phyloP scores from a whole-genome alignment of 2,797 vertebrate genomes.

The Myripristis jacobus region DNA sequence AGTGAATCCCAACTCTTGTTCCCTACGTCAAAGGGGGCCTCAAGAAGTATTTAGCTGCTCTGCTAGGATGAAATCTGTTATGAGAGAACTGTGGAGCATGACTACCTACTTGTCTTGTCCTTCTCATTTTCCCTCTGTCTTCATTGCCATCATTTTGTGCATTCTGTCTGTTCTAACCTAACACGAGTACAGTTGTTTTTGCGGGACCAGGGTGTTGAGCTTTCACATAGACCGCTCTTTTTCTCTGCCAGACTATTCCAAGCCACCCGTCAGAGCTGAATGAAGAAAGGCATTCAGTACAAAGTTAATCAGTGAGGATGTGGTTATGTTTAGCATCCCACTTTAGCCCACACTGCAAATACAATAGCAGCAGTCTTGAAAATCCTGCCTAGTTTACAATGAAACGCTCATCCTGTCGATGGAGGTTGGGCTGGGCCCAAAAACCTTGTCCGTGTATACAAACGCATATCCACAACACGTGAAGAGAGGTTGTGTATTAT shows the following conservation, averaged over 20 bases:
- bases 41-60: slow-evolving; percentile 57
- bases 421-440: slow-evolving; percentile 70
- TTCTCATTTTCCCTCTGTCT: slow-evolving; percentile 30
- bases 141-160: slow-evolving; percentile 28
- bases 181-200: slow-evolving; percentile 51
- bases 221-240: slow-evolving; percentile 4
- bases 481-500: slow-evolving; percentile 15
- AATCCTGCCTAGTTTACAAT: slow-evolving; percentile 21
- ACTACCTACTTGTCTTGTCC: slow-evolving; percentile 38
- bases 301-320: slow-evolving; percentile 14
- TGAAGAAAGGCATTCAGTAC: slow-evolving; percentile 73
- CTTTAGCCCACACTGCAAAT: slow-evolving; percentile 24
- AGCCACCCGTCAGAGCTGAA: slow-evolving; percentile 73
- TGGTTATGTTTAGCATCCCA: slow-evolving; percentile 11
- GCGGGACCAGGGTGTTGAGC: slow-evolving; percentile 72
- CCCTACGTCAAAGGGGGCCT: slow-evolving; percentile 42
- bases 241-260: slow-evolving; percentile 53
- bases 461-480: background rate
- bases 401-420: background rate
- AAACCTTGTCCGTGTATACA: slow-evolving; percentile 1
- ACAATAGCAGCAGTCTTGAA: slow-evolving; percentile 36
- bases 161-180: slow-evolving; percentile 45
- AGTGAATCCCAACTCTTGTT: slow-evolving; percentile 25
- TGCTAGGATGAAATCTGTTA: slow-evolving; percentile 33
- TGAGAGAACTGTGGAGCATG: slow-evolving; percentile 48